phyloP scores from a whole-genome alignment of 2,113 vertebrate species.

The Ranitomeya variabilis region DNA sequence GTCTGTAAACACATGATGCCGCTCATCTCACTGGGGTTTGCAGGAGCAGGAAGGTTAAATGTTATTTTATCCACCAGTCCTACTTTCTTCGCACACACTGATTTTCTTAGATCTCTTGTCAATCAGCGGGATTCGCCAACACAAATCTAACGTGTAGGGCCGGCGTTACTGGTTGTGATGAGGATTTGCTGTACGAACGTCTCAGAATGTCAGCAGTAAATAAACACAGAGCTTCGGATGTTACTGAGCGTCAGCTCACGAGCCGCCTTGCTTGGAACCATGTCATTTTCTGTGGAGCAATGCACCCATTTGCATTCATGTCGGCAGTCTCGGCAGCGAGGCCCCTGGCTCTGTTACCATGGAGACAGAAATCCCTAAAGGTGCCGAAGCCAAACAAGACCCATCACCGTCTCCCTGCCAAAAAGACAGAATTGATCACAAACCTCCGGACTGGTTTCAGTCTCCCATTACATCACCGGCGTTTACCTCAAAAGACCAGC shows the following conservation, averaged over 20 bases:
- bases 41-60: background rate
- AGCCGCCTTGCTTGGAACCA: background rate
- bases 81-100: background rate
- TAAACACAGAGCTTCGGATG: background rate
- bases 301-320: constrained; percentile 39
- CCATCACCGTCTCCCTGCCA: background rate
- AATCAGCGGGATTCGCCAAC: background rate
- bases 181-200: background rate
- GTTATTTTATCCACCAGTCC: background rate
- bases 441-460: background rate
- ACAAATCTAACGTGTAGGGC: background rate
- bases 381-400: constrained; percentile 21
- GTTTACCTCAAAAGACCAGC: constrained; percentile 14
- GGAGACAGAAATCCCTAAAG: constrained; percentile 47
- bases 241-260: background rate
- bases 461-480: constrained; percentile 33
- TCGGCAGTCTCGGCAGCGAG: constrained; percentile 20
- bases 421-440: background rate
- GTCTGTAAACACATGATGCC: background rate
- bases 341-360: constrained; percentile 40
- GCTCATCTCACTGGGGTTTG: background rate
- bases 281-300: constrained; percentile 29
- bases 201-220: background rate
- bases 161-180: background rate
- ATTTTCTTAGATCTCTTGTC: background rate